Conservation (phyloP, 1,140 invertebrate species). For the Patella vulgata region DNA sequence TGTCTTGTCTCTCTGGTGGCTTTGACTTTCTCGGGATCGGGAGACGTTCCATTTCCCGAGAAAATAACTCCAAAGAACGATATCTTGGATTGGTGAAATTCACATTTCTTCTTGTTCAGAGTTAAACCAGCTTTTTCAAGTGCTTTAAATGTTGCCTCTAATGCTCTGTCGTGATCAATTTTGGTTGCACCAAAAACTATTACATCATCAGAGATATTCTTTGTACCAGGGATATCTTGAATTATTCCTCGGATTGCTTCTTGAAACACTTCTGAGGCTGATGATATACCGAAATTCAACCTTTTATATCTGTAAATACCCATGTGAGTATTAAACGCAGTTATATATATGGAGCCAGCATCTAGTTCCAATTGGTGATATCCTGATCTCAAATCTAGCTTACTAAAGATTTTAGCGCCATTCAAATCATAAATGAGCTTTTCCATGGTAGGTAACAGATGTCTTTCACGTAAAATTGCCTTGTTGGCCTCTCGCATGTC, state of each 20-base stretch:
- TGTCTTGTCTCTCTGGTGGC: background rate
- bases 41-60: background rate
- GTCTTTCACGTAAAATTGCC: conserved; percentile 38
- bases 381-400: conserved; percentile 35
- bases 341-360: conserved; percentile 33
- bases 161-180: background rate
- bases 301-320: conserved; percentile 33
- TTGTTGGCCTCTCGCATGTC: conserved; percentile 44
- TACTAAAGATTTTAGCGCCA: conserved; percentile 37
- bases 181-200: no score
- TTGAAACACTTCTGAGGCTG: no score
- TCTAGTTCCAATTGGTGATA: conserved; percentile 51
- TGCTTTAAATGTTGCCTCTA: background rate
- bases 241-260: no score
- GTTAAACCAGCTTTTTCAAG: background rate
- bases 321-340: conserved; percentile 27
- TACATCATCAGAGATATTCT: no score
- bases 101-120: conserved; percentile 3
- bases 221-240: no score
- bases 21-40: conserved; percentile 1
- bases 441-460: conserved; percentile 45
- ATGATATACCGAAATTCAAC: conserved; percentile 30
- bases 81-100: background rate
- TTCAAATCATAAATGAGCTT: conserved; percentile 36
- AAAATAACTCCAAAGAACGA: conserved; percentile 9